Percentiles rank a stretch among this genome's conserved stretches.
Conservation (phyloP, 2,797 vertebrate species). For the Xenentodon cancila region DNA sequence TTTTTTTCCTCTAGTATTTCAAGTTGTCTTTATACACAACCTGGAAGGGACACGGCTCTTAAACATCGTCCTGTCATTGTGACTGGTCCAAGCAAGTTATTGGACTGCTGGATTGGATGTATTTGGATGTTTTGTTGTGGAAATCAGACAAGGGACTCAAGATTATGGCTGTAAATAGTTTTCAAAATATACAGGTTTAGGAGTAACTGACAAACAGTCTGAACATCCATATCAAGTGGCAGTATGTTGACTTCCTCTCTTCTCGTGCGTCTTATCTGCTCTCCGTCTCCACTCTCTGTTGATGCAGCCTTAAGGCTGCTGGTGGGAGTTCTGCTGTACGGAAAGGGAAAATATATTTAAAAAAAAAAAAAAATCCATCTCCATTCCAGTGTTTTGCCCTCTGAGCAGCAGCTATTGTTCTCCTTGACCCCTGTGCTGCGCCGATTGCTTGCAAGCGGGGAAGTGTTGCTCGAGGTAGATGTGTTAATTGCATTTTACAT, state of each 20-base stretch:
- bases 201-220: slow-evolving; percentile 7
- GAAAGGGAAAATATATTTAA: not conserved
- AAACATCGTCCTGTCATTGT: too few species aligned
- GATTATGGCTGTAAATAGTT: too few species aligned
- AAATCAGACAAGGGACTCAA: too few species aligned
- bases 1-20: too few species aligned
- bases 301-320: slow-evolving; percentile 33
- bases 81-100: too few species aligned
- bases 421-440: slow-evolving; percentile 50
- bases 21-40: too few species aligned
- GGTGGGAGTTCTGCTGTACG: slow-evolving; percentile 23
- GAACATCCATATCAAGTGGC: slow-evolving; percentile 12
- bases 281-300: slow-evolving; percentile 15
- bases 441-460: slow-evolving; percentile 19
- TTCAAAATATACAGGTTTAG: not conserved
- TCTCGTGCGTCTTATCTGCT: slow-evolving; percentile 27
- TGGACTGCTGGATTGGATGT: too few species aligned
- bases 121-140: too few species aligned
- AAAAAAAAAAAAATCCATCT: slow-evolving; percentile 4
- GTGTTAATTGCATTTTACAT: slow-evolving; percentile 50
- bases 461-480: slow-evolving; percentile 27
- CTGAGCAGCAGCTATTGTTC: slow-evolving; percentile 51
- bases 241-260: slow-evolving; percentile 8
- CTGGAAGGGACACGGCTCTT: too few species aligned
- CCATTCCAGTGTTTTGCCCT: slow-evolving; percentile 20